A percentile compares a stretch with the other conserved stretches of the same genome.
Evolutionary conservation across 2,797 vertebrate species (phyloP).

Genomic region (Chrysocyon brachyurus): DNA sequence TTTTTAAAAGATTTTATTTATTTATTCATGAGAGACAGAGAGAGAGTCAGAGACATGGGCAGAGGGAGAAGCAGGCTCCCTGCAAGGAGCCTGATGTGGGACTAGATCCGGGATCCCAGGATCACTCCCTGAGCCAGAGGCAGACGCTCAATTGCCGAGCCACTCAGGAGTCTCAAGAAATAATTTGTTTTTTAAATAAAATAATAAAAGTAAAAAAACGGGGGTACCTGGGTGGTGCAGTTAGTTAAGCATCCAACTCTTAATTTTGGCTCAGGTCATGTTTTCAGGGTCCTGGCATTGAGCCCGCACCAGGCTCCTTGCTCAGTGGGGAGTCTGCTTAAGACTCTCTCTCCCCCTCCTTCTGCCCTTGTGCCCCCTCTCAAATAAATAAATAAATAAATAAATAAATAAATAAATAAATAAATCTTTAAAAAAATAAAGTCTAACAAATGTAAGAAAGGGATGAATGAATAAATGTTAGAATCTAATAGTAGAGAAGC

Average conservation of each 20-base stretch:
- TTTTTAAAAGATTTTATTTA: not conserved
- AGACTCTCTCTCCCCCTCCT: not conserved
- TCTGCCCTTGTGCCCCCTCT: not conserved
- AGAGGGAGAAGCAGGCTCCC: no score
- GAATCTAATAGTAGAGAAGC: not conserved
- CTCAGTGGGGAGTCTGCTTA: not conserved
- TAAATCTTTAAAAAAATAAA: not conserved
- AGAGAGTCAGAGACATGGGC: no score
- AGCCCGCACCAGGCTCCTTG: not conserved
- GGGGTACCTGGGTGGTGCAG: no score
- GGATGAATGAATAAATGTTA: not conserved
- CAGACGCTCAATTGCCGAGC: no score
- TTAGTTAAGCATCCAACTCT: not conserved
- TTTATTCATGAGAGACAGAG: no score
- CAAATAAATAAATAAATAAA: not conserved
- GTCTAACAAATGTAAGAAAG: not conserved
- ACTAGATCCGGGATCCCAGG: no score
- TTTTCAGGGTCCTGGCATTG: not conserved
- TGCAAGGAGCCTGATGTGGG: no score
- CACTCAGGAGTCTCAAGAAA: no score
- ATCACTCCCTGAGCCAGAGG: no score
- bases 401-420: not conserved
- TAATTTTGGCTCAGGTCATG: not conserved
- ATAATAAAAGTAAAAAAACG: not conserved
- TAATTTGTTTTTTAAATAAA: not conserved